Conservation (phyloP, 2,888 invertebrate genomes). For the Melanargia galathea region DNA sequence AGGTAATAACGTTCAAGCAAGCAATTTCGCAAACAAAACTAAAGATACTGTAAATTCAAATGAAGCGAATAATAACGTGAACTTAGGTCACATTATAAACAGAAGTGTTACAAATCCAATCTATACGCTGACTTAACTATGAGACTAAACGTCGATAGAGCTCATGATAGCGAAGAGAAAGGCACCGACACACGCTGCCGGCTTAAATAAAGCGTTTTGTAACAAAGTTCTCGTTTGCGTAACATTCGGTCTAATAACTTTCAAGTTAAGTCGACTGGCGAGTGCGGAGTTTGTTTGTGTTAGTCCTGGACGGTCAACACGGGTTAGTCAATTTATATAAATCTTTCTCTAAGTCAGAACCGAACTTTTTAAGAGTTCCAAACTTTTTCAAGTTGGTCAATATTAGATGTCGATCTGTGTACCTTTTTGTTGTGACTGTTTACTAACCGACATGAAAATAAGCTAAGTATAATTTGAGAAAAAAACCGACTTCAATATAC, state of each 20-base stretch:
- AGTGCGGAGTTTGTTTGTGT: neutral
- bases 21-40: neutral
- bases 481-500: too few species aligned
- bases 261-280: conserved; percentile 35
- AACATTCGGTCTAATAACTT: conserved; percentile 52
- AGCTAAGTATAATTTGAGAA: too few species aligned
- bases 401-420: neutral
- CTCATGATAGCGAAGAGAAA: conserved; percentile 51
- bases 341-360: neutral
- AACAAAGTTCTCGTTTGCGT: conserved; percentile 51
- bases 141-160: conserved; percentile 32
- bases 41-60: neutral
- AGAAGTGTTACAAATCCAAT: conserved; percentile 27
- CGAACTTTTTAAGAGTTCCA: neutral
- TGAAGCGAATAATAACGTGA: conserved; percentile 11
- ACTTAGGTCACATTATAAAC: conserved; percentile 26
- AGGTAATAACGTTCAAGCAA: too few species aligned
- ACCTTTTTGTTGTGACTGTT: neutral
- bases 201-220: conserved; percentile 52
- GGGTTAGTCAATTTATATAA: neutral
- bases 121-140: conserved; percentile 12
- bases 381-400: neutral
- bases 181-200: conserved; percentile 46
- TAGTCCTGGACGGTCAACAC: neutral
- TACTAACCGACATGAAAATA: too few species aligned